These are phyloP conservation scores for Sylvia atricapilla DNA, from an alignment of 2,113 vertebrate species.

Conservation along the genomic window DNA sequence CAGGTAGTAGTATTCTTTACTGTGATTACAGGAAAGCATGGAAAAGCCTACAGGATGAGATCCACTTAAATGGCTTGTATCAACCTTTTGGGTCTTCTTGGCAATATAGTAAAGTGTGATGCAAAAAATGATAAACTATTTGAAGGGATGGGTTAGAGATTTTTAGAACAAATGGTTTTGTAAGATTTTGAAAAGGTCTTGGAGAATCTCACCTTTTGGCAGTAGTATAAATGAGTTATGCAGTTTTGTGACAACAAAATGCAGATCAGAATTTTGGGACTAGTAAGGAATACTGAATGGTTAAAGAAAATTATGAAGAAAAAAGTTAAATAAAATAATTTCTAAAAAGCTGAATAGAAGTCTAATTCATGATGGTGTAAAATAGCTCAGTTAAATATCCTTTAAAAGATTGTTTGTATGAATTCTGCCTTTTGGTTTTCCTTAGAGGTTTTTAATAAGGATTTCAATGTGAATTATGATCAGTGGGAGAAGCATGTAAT, in stretches of 20 bases:
- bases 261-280: neutral
- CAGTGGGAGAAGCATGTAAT: neutral
- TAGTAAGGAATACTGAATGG: neutral
- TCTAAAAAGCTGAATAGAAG: neutral
- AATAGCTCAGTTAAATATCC: neutral
- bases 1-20: neutral
- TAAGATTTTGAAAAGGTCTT: neutral
- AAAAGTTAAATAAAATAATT: neutral
- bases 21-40: neutral
- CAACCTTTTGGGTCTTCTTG: neutral
- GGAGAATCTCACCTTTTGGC: neutral
- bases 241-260: neutral
- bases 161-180: neutral
- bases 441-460: neutral
- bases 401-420: neutral
- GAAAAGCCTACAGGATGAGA: neutral
- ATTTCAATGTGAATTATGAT: neutral
- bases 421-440: neutral
- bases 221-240: neutral
- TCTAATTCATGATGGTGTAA: neutral
- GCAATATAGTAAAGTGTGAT: neutral
- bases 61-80: neutral
- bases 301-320: neutral
- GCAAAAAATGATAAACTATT: neutral
- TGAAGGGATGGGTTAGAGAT: neutral